Percentiles rank a stretch among this genome's conserved stretches.
Evolutionary conservation across 2,113 vertebrate genomes (phyloP).

Genomic region (Axis porcinus): DNA sequence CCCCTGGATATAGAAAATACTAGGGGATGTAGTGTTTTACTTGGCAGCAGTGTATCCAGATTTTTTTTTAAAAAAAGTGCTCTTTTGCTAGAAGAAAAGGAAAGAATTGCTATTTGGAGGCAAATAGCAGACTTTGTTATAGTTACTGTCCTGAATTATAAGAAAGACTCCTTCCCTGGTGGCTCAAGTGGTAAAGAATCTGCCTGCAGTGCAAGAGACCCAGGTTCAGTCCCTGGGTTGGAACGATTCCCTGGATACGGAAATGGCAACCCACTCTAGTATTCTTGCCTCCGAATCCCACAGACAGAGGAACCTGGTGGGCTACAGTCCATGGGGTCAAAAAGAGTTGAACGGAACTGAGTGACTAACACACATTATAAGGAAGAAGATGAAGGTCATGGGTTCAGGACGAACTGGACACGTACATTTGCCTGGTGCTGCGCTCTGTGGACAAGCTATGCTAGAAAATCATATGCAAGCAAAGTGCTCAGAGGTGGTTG

Average conservation of each 20-base stretch:
- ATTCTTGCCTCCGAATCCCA: not conserved
- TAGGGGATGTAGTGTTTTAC: not conserved
- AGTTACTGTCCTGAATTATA: not conserved
- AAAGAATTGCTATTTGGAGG: not conserved
- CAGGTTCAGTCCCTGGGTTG: not conserved
- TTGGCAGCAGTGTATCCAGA: no score
- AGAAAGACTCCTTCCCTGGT: not conserved
- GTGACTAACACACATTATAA: not conserved
- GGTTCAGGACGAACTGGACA: no score
- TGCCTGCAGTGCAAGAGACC: not conserved
- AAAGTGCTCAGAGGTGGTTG: not conserved
- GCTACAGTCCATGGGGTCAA: not conserved
- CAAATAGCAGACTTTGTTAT: not conserved
- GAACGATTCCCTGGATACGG: not conserved
- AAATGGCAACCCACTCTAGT: not conserved
- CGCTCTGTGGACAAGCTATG: not conserved
- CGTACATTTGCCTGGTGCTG: not conserved
- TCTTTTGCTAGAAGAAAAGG: not conserved
- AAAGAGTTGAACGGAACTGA: fast-evolving
- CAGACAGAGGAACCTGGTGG: not conserved
- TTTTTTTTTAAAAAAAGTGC: no score
- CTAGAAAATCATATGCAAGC: not conserved
- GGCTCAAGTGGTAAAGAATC: not conserved
- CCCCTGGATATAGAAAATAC: not conserved
- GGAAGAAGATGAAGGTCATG: not conserved